Evolutionary conservation across 1,140 invertebrate species (phyloP), one percentile per base, ranked within the genome.

Genomic region (Lanistes nyassanus): DNA sequence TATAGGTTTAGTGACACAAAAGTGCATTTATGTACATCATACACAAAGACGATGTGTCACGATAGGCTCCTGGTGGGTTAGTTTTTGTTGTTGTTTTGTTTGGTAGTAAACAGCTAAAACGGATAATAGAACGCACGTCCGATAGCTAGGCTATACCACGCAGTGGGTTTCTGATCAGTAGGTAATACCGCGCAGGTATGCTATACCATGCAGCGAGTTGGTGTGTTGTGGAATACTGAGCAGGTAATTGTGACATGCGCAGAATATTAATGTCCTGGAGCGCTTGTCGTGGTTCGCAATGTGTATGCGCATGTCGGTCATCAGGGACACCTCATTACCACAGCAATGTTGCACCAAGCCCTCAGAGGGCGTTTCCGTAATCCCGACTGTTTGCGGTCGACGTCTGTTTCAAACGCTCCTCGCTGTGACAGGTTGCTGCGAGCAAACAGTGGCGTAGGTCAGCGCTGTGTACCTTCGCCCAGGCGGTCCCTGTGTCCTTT

Each of bases 371-470:
- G 37, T 37, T 37, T 60, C 65, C 37, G 19, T n/a, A 42, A 39
- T 7, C 34, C 65, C 65, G 19, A 2, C 36, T 67, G 65, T 67
- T 67, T 67, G 65, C 37, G 19, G 65, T 67, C n/a, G 36, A 11
- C 36, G 9, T 39, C 23, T 67, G 65, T 39, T 23, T 67, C 65
- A 67, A 23, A 31, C 29, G 36, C 9, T n/a, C 19, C 26, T 21
- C 5, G 26, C 21, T 39, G 36, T 3, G 65, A 23, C 65, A 23
- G 65, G 36, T 37, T 67, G 31, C 36, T n/a, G 39, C 23, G 34
- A 42, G 39, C 65, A 67, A 67, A 67, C 65, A 67, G 19, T 23
- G 36, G 39, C 36, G 42, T 39, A 67, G 65, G 65, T 67, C 42
- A 67, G 11, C 65, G 5, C 39, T 42, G 62, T 23, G 7, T 64